Evolutionary conservation across 2,113 vertebrate genomes (phyloP).

Genomic region (Vulpes lagopus): DNA sequence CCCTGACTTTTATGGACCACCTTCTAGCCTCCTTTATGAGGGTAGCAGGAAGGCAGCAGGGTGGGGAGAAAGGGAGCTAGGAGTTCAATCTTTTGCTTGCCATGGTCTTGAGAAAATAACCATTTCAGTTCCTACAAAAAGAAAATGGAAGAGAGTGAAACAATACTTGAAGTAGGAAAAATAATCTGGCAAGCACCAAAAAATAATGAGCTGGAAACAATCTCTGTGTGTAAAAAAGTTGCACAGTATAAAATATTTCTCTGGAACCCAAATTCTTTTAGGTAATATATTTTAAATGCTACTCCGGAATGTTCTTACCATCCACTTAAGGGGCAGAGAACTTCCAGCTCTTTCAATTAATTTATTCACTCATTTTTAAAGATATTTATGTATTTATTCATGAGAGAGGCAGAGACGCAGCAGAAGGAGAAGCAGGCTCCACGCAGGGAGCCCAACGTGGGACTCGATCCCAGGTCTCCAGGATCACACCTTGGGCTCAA

Average conservation of each 20-base stretch:
- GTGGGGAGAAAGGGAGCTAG: not conserved
- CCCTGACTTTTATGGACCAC: not conserved
- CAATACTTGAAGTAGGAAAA: not conserved
- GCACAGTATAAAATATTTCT: not conserved
- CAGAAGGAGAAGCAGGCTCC: too few species aligned
- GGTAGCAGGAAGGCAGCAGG: not conserved
- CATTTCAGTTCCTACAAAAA: not conserved
- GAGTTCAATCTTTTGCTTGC: not conserved
- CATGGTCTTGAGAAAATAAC: not conserved
- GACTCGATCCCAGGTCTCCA: too few species aligned
- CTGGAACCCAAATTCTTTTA: constrained; percentile 8
- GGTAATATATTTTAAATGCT: not conserved
- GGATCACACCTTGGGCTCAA: too few species aligned
- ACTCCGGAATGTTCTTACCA: not conserved
- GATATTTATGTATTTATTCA: too few species aligned
- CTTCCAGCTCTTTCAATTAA: not conserved
- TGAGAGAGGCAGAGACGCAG: too few species aligned
- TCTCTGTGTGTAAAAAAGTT: not conserved
- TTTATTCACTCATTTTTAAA: too few species aligned
- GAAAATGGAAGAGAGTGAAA: not conserved
- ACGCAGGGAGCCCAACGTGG: too few species aligned
- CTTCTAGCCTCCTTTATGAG: not conserved
- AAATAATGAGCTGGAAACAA: not conserved
- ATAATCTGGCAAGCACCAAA: not conserved
- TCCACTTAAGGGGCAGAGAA: not conserved